Evolutionary conservation across 2,888 invertebrate species (phyloP).

Genomic region (Amiota communis): DNA sequence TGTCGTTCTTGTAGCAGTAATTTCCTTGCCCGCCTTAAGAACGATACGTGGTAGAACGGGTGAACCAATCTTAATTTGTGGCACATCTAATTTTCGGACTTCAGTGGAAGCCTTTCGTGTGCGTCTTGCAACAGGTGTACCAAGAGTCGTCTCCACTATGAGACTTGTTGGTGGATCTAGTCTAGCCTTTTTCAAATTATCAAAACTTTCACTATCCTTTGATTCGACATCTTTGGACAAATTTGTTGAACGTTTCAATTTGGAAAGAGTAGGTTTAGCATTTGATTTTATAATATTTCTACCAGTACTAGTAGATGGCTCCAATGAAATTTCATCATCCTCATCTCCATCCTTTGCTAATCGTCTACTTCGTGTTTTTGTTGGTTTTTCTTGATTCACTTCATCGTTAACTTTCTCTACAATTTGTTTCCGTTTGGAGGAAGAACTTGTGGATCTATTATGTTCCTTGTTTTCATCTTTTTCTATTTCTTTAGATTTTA

Average conservation of each 20-base stretch:
- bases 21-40: constrained; percentile 39
- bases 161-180: constrained; percentile 5
- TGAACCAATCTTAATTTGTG: constrained; percentile 44
- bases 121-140: constrained; percentile 54
- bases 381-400: constrained; percentile 13
- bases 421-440: not conserved
- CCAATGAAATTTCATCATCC: not conserved
- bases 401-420: not conserved
- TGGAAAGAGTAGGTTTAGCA: constrained; percentile 27
- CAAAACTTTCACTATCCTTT: no score
- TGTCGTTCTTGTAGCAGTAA: constrained; percentile 43
- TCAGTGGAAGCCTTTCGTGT: constrained; percentile 50
- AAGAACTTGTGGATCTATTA: not conserved
- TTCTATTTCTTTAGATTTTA: no score
- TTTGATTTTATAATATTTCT: not conserved
- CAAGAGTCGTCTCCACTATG: not conserved
- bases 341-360: not conserved
- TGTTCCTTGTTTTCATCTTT: not conserved
- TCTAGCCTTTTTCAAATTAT: constrained; percentile 42
- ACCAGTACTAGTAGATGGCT: constrained; percentile 5
- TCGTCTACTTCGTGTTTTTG: not conserved
- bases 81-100: not conserved
- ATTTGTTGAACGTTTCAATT: constrained; percentile 14
- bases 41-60: constrained; percentile 60
- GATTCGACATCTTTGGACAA: not conserved